These are phyloP conservation scores for Phainopepla nitens DNA, from an alignment of 2,113 vertebrate genomes.

Conservation along the genomic window DNA sequence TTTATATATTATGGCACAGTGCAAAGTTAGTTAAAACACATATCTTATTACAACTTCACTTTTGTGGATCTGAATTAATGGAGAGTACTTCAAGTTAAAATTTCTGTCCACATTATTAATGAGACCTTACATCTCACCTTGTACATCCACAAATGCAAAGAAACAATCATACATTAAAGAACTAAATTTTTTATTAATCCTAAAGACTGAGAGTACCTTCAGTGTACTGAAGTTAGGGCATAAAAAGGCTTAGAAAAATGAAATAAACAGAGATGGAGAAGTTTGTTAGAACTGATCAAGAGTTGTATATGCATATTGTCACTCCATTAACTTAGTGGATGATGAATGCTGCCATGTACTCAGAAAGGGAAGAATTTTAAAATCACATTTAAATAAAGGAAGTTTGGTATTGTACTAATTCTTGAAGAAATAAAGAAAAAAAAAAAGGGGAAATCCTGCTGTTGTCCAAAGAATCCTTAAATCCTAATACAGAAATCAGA, in stretches of 20 bases:
- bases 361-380: background rate
- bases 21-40: background rate
- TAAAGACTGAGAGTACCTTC: background rate
- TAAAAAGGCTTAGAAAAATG: background rate
- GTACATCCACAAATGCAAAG: background rate
- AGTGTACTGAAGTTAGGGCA: background rate
- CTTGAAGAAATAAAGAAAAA: background rate
- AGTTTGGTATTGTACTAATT: background rate
- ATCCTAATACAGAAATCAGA: background rate
- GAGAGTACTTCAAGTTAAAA: background rate
- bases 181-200: background rate
- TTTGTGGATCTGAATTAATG: background rate
- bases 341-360: background rate
- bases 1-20: background rate
- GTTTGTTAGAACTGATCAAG: background rate
- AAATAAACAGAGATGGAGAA: background rate
- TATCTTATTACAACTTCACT: background rate
- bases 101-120: background rate
- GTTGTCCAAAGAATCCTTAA: background rate
- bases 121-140: background rate
- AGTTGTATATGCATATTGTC: background rate
- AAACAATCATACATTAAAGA: background rate
- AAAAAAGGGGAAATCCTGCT: background rate
- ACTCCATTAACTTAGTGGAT: background rate
- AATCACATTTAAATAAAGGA: background rate